Evolutionary conservation across 2,113 vertebrate genomes (phyloP).

Genomic region (Labrus mixtus): DNA sequence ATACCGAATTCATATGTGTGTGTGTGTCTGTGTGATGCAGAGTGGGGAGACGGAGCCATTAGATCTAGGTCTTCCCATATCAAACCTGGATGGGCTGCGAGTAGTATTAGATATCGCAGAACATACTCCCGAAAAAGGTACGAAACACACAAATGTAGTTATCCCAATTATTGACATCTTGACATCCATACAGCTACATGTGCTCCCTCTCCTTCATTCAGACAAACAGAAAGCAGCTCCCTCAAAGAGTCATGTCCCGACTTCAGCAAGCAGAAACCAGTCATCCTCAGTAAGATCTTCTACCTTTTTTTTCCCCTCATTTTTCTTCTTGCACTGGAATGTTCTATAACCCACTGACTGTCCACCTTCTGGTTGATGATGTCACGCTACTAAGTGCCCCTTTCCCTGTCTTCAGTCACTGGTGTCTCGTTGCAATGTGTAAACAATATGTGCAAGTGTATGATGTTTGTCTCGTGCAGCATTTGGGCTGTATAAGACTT

Average conservation of each 20-base stretch:
- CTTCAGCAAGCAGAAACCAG: slow-evolving; percentile 85
- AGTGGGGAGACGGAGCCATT: slow-evolving; percentile 93
- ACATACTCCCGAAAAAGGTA: slow-evolving; percentile 87
- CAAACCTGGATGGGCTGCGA: slow-evolving; percentile 95
- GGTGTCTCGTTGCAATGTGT: slow-evolving; percentile 70
- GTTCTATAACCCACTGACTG: slow-evolving; percentile 74
- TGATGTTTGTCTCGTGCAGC: slow-evolving; percentile 57
- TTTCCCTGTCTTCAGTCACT: slow-evolving; percentile 47
- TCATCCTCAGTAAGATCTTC: slow-evolving; percentile 87
- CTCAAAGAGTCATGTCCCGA: slow-evolving; percentile 79
- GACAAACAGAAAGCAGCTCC: slow-evolving; percentile 88
- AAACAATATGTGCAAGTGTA: slow-evolving; percentile 50
- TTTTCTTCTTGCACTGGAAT: slow-evolving; percentile 66
- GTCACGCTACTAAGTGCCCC: slow-evolving; percentile 79
- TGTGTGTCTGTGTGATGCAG: slow-evolving; percentile 75
- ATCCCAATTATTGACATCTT: not conserved
- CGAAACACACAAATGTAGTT: slow-evolving; percentile 16
- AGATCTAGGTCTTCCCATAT: slow-evolving; percentile 96
- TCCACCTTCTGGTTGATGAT: slow-evolving; percentile 69
- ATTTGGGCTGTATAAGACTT: slow-evolving; percentile 10
- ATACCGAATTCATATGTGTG: slow-evolving; percentile 13
- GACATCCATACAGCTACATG: not conserved
- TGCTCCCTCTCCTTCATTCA: slow-evolving; percentile 67
- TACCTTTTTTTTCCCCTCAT: slow-evolving; percentile 12
- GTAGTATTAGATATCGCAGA: slow-evolving; percentile 92